These are phyloP conservation scores for Chrysaora quinquecirrha DNA, from an alignment of 30 jellyfish, hydroid and myxozoan species.

Conservation along the genomic window DNA sequence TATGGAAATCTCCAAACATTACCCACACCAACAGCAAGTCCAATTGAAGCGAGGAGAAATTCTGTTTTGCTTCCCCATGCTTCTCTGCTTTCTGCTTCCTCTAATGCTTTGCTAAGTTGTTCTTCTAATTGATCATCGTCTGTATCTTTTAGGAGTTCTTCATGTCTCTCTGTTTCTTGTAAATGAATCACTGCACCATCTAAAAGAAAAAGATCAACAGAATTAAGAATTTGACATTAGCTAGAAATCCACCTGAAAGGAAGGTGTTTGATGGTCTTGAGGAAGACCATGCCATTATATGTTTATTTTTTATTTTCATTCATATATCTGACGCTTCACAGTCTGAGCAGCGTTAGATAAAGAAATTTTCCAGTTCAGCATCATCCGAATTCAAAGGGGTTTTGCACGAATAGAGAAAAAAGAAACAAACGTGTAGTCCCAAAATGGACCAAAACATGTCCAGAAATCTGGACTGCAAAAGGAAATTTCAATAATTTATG, in stretches of 20 bases:
- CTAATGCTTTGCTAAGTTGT: slow-evolving; percentile 47
- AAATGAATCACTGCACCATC: slow-evolving; percentile 66
- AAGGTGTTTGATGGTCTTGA: no score
- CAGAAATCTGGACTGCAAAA: no score
- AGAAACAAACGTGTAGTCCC: no score
- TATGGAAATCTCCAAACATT: slow-evolving; percentile 99
- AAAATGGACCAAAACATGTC: no score
- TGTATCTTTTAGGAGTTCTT: slow-evolving; percentile 26
- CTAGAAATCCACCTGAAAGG: no score
- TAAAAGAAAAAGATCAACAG: neutral
- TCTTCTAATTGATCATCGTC: slow-evolving; percentile 52
- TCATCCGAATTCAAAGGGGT: no score
- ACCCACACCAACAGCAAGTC: slow-evolving; percentile 99
- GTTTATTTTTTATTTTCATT: no score
- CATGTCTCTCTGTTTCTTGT: slow-evolving; percentile 57
- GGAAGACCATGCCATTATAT: no score
- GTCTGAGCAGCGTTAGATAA: neutral
- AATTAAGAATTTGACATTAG: neutral
- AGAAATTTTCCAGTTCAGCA: no score
- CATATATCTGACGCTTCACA: neutral
- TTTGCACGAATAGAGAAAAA: no score
- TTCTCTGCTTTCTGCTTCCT: slow-evolving; percentile 85
- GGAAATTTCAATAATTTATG: no score
- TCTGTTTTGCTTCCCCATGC: slow-evolving; percentile 98
- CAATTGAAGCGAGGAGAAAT: slow-evolving; percentile 96